A percentile compares a stretch with the other conserved stretches of the same genome.
Evolutionary conservation across 64 coral and sea anemone species (phyloP).

Genomic region (Stichodactyla mertensii): DNA sequence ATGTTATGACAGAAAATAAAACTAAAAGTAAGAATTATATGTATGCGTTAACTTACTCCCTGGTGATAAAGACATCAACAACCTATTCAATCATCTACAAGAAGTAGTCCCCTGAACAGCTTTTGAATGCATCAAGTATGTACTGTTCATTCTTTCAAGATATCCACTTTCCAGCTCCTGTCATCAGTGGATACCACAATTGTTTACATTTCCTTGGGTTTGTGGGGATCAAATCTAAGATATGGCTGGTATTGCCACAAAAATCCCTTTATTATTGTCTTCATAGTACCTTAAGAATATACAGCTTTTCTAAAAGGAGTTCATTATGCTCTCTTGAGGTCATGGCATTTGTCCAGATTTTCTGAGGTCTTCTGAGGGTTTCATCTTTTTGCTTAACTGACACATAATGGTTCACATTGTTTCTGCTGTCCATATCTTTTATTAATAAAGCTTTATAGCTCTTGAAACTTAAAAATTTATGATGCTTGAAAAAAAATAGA

Average conservation of each 20-base stretch:
- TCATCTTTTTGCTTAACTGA: not conserved
- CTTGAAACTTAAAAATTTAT: not conserved
- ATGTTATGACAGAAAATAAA: not conserved
- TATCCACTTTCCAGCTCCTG: slow-evolving; percentile 4
- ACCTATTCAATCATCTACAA: slow-evolving; percentile 14
- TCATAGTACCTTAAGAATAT: not conserved
- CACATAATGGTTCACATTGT: not conserved
- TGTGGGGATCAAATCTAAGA: slow-evolving; percentile 10
- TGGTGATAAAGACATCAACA: not conserved
- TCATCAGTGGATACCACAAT: slow-evolving; percentile 30
- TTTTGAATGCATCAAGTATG: slow-evolving; percentile 23
- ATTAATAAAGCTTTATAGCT: not conserved
- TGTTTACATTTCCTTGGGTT: slow-evolving; percentile 22
- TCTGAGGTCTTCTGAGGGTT: not conserved
- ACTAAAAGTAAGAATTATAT: not conserved
- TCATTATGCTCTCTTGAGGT: slow-evolving; percentile 1
- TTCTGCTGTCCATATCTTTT: not conserved
- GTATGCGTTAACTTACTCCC: not conserved
- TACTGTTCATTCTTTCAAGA: not conserved
- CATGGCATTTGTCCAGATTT: slow-evolving; percentile 14
- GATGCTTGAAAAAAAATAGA: not conserved
- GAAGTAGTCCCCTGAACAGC: slow-evolving; percentile 6
- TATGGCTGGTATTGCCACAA: slow-evolving; percentile 29
- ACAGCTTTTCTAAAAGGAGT: slow-evolving; percentile 8
- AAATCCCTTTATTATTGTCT: slow-evolving; percentile 4